These are phyloP conservation scores for Camelus dromedarius DNA, from an alignment of 2,113 vertebrate species.

Conservation along the genomic window DNA sequence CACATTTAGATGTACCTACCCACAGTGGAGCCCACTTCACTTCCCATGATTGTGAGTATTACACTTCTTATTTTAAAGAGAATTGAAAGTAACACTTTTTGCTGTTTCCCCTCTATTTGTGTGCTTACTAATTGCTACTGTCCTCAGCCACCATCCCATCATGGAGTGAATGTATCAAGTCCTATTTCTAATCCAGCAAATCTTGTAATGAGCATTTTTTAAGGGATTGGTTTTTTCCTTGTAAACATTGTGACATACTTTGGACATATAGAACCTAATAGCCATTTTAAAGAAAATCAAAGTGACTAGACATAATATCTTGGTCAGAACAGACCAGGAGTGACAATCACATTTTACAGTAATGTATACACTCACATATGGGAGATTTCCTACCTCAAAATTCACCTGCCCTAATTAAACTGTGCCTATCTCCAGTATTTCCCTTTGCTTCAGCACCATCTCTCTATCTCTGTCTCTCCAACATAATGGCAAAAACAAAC, in stretches of 20 bases:
- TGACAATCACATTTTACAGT: not conserved
- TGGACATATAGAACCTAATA: not conserved
- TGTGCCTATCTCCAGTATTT: not conserved
- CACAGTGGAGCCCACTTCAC: not conserved
- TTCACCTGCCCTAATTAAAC: not conserved
- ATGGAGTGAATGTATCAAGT: not conserved
- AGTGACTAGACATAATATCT: not conserved
- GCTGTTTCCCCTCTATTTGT: not conserved
- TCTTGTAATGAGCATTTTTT: not conserved
- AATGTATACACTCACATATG: not conserved
- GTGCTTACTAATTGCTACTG: not conserved
- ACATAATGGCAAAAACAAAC: not conserved
- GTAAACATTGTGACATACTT: not conserved
- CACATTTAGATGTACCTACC: too few relatives aligned
- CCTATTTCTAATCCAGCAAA: not conserved
- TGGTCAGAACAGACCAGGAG: not conserved
- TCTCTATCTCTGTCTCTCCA: not conserved
- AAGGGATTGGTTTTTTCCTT: not conserved
- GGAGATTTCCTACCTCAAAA: not conserved
- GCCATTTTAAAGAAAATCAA: not conserved
- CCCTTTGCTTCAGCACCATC: not conserved
- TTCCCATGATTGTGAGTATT: not conserved
- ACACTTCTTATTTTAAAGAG: not conserved
- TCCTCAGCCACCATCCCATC: not conserved
- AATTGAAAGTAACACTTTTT: not conserved